These are phyloP conservation scores for Drymodes brunneopygia DNA, from an alignment of 2,113 vertebrate genomes.

Conservation along the genomic window DNA sequence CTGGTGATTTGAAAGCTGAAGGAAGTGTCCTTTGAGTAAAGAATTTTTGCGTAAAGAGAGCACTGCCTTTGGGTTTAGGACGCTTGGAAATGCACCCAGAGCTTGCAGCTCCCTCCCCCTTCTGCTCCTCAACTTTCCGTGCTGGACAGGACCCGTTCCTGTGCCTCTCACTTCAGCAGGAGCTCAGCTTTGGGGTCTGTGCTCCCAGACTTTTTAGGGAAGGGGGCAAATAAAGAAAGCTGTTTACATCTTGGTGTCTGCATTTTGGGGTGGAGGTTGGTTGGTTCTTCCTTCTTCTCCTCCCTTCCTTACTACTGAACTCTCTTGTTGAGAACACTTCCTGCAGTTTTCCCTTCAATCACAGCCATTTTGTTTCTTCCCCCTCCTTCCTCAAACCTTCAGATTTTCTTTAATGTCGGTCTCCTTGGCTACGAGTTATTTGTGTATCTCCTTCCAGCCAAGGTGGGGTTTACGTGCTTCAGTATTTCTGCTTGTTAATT, in stretches of 20 bases:
- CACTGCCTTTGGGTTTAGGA: neutral
- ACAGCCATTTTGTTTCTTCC: neutral
- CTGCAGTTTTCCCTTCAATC: neutral
- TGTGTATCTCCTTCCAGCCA: constrained; percentile 61
- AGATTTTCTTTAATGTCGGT: neutral
- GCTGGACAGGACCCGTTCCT: neutral
- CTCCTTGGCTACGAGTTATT: constrained; percentile 31
- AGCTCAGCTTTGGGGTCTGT: neutral
- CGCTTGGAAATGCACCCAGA: neutral
- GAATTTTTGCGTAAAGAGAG: neutral
- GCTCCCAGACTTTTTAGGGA: neutral
- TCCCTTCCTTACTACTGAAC: neutral
- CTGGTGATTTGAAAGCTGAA: neutral
- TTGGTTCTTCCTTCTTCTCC: neutral
- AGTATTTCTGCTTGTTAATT: constrained; percentile 70
- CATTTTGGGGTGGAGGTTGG: neutral
- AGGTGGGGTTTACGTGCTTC: constrained; percentile 64
- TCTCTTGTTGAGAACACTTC: neutral
- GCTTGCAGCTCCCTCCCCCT: neutral
- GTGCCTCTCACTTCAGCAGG: neutral
- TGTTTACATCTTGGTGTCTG: neutral
- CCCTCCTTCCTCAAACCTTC: neutral
- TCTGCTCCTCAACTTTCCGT: neutral
- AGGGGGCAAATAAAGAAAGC: neutral
- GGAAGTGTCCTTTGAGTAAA: neutral